Evolutionary conservation across 2,888 invertebrate genomes (phyloP).

Genomic region (Macroteleia sp.): DNA sequence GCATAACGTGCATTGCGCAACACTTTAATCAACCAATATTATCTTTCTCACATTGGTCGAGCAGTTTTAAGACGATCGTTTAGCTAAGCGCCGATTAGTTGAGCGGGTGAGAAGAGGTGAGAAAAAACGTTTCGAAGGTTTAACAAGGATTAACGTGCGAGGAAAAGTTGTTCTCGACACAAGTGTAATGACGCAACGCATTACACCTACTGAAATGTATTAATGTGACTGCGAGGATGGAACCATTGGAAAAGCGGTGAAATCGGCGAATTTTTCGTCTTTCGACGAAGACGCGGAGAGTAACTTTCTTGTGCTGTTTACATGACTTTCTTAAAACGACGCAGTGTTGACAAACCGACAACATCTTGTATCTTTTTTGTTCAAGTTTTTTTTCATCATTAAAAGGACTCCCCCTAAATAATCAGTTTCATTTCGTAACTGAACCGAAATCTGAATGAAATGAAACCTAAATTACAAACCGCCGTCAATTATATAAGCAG

Average conservation of each 20-base stretch:
- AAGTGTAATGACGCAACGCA: conserved; percentile 46
- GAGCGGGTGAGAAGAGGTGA: conserved; percentile 46
- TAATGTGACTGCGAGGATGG: conserved; percentile 41
- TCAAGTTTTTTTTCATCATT: no score
- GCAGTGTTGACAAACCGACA: no score
- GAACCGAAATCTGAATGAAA: conserved; percentile 22
- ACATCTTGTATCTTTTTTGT: no score
- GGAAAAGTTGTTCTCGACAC: conserved; percentile 39
- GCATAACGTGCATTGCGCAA: conserved; percentile 41
- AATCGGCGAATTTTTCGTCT: conserved; percentile 11
- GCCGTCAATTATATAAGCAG: conserved; percentile 29
- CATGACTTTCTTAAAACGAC: not conserved
- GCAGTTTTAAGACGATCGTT: conserved; percentile 47
- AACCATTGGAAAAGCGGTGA: conserved; percentile 34
- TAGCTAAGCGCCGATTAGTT: conserved; percentile 43
- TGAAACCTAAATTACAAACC: conserved; percentile 16
- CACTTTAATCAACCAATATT: conserved; percentile 58
- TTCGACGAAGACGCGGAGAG: not conserved
- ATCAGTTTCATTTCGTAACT: not conserved
- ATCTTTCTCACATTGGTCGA: conserved; percentile 55
- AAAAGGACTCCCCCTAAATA: not conserved
- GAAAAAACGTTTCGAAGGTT: conserved; percentile 36
- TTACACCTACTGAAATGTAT: conserved; percentile 47
- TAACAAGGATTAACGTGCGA: conserved; percentile 37
- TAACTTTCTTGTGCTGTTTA: not conserved